Evolutionary conservation across 2,113 vertebrate genomes (phyloP).

Genomic region (Alouatta palliata): DNA sequence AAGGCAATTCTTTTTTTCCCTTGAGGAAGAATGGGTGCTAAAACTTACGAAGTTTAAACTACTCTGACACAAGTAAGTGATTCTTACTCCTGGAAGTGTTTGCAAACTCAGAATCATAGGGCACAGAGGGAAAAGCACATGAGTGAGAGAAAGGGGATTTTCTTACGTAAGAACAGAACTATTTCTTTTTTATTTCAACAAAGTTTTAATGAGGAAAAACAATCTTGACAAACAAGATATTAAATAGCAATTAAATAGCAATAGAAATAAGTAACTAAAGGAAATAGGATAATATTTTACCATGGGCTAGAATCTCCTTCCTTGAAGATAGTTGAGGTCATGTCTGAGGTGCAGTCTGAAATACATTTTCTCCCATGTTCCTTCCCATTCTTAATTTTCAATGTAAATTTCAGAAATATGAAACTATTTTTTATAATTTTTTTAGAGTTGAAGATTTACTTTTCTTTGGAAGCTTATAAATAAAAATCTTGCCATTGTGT

Average conservation of each 20-base stretch:
- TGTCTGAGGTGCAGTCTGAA: not conserved
- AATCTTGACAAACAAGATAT: not conserved
- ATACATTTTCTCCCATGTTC: not conserved
- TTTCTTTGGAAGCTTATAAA: not conserved
- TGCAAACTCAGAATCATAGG: not conserved
- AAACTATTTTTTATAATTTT: constrained; percentile 52
- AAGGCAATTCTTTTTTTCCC: constrained; percentile 17
- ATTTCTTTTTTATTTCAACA: not conserved
- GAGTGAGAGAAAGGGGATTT: not conserved
- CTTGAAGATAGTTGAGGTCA: not conserved
- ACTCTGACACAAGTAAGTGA: not conserved
- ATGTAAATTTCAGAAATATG: constrained; percentile 12
- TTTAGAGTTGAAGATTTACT: constrained; percentile 40
- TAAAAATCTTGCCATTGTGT: constrained; percentile 69
- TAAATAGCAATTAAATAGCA: constrained; percentile 42
- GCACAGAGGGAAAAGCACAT: not conserved
- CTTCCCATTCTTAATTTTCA: not conserved
- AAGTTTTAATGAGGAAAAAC: constrained; percentile 18
- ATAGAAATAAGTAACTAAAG: not conserved
- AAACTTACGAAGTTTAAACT: constrained; percentile 38
- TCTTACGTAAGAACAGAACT: not conserved
- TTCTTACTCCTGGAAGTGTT: not conserved
- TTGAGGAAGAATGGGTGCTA: constrained; percentile 8
- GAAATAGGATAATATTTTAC: not conserved
- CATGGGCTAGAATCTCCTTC: not conserved